These are phyloP conservation scores for Climacteris rufus DNA, from an alignment of 2,113 vertebrate genomes.

Conservation along the genomic window DNA sequence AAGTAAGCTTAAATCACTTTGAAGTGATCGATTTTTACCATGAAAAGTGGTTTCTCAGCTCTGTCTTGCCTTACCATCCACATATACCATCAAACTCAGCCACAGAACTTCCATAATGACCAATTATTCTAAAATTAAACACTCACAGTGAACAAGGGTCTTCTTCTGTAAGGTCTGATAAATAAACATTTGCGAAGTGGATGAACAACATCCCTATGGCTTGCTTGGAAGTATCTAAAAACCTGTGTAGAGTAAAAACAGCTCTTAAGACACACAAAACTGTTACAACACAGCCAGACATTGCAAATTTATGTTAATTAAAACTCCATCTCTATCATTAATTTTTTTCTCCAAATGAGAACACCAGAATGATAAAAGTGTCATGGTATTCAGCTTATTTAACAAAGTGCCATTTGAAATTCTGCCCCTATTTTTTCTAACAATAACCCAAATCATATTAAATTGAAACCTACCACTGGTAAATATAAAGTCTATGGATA, in stretches of 20 bases:
- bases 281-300: neutral
- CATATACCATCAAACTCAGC: neutral
- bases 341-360: neutral
- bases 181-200: conserved; percentile 97
- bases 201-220: conserved; percentile 99
- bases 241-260: conserved; percentile 75
- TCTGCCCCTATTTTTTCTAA: neutral
- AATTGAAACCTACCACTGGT: neutral
- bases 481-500: neutral
- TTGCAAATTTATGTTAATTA: neutral
- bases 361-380: neutral
- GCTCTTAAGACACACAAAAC: neutral
- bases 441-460: neutral
- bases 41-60: neutral
- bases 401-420: neutral
- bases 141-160: conserved; percentile 98
- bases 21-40: neutral
- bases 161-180: conserved; percentile 93
- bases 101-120: neutral
- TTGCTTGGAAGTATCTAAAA: conserved; percentile 98
- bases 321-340: neutral
- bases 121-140: neutral
- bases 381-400: neutral
- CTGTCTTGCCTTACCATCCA: neutral
- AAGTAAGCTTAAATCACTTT: neutral